phyloP scores from a whole-genome alignment of 2,797 vertebrate species.

The Graptemys geographica region DNA sequence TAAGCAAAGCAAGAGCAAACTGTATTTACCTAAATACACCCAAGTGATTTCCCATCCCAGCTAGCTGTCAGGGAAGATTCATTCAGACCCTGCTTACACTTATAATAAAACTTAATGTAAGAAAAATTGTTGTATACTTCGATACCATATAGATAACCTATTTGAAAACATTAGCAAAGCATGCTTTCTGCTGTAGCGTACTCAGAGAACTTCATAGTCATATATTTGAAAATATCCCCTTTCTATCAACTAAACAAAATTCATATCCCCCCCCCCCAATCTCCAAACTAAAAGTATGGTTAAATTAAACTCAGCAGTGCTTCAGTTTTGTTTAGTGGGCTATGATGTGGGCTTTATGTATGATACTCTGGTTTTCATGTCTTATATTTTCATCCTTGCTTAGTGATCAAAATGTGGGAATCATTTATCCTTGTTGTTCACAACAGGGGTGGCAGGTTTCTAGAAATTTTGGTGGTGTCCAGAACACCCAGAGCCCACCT shows the following conservation, averaged over 20 bases:
- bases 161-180: neutral
- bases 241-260: neutral
- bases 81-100: too few species aligned
- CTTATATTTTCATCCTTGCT: neutral
- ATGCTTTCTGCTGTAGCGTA: too few species aligned
- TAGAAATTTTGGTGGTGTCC: too few species aligned
- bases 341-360: neutral
- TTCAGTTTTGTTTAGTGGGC: neutral
- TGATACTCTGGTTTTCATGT: neutral
- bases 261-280: neutral
- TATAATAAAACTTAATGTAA: neutral
- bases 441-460: too few species aligned
- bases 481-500: too few species aligned
- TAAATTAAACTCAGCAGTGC: neutral
- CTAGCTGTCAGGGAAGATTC: too few species aligned
- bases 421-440: too few species aligned
- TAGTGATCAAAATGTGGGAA: neutral
- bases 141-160: neutral
- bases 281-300: neutral
- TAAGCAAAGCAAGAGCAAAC: too few species aligned
- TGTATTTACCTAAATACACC: too few species aligned
- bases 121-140: neutral
- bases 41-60: too few species aligned
- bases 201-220: too few species aligned
- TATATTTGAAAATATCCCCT: too few species aligned